Percentiles rank a stretch among this genome's conserved stretches.
These are phyloP conservation scores for Glyphotaelius pellucidus DNA, from an alignment of 2,888 invertebrate genomes.

Conservation along the genomic window DNA sequence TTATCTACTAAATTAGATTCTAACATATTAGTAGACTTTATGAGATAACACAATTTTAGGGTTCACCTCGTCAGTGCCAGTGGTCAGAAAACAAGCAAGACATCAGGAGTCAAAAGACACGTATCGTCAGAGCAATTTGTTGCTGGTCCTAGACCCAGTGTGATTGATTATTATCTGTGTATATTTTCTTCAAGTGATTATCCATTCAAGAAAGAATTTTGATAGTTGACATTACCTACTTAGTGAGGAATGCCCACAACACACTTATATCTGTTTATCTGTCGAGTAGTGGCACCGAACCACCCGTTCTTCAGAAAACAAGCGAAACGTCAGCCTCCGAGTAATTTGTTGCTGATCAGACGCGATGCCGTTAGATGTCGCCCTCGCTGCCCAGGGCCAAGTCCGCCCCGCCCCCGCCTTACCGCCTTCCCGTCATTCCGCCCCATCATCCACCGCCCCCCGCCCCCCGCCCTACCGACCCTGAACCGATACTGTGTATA, in stretches of 20 bases:
- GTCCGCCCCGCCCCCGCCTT: constrained; percentile 44
- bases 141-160: background rate
- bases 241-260: background rate
- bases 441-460: background rate
- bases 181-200: no score
- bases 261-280: background rate
- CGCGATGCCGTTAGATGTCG: constrained; percentile 65
- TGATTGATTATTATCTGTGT: no score
- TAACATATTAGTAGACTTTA: no score
- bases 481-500: constrained; percentile 29
- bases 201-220: no score
- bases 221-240: no score
- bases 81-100: no score
- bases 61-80: no score
- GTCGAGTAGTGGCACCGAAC: constrained; percentile 23
- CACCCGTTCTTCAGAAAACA: constrained; percentile 59
- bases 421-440: background rate
- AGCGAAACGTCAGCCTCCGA: constrained; percentile 64
- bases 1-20: no score
- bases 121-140: no score
- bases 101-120: no score
- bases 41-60: no score
- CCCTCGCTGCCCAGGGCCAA: constrained; percentile 49
- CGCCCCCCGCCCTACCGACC: constrained; percentile 14
- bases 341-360: constrained; percentile 67